Percentiles rank a stretch among this genome's conserved stretches.
phyloP scores from a whole-genome alignment of 2,888 invertebrate genomes.

The Clepsis dumicolana region DNA sequence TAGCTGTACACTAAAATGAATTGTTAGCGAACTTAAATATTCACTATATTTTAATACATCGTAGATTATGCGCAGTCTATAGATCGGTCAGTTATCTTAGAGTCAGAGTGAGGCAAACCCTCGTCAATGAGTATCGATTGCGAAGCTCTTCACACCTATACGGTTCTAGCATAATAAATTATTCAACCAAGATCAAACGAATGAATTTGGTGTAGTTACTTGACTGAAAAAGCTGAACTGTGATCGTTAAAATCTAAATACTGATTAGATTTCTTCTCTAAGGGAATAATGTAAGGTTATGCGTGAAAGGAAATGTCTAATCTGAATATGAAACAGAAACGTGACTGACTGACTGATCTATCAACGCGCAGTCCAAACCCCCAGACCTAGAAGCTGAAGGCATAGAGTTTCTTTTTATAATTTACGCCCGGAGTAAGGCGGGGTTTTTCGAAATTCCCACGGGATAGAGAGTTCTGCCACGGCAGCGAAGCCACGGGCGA shows the following conservation, averaged over 20 bases:
- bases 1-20: neutral
- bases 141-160: constrained; percentile 20
- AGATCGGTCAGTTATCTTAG: constrained; percentile 16
- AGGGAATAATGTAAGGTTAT: too few species aligned
- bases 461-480: too few species aligned
- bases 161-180: constrained; percentile 10
- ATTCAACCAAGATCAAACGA: constrained; percentile 7
- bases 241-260: neutral
- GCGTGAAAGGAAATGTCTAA: too few species aligned
- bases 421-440: too few species aligned
- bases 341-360: too few species aligned
- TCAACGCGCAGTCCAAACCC: too few species aligned
- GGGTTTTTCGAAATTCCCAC: too few species aligned
- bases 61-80: neutral
- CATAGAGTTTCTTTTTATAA: too few species aligned
- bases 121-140: constrained; percentile 25
- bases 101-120: constrained; percentile 3
- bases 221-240: neutral
- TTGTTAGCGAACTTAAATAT: neutral
- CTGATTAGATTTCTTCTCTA: neutral
- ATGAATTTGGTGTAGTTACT: neutral
- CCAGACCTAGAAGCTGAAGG: too few species aligned
- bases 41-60: constrained; percentile 1
- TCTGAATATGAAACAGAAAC: too few species aligned
- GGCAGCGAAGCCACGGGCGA: too few species aligned